Evolutionary conservation across 2,113 vertebrate species (phyloP).

Genomic region (Donacobius atricapilla): DNA sequence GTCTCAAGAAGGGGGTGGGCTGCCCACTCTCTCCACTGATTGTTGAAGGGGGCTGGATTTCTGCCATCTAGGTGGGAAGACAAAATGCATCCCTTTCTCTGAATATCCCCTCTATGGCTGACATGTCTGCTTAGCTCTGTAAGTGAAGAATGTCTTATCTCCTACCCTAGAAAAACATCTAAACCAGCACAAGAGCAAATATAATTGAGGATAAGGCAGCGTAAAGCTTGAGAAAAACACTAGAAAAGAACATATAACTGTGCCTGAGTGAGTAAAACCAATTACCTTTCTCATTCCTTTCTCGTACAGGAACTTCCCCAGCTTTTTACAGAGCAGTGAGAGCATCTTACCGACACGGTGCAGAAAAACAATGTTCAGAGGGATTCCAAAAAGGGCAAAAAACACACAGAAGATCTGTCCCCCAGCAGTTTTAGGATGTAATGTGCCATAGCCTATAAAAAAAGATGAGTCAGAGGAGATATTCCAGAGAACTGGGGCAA

Average conservation of each 20-base stretch:
- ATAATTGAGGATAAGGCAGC: background rate
- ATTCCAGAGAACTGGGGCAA: background rate
- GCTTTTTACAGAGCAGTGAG: slow-evolving; percentile 47
- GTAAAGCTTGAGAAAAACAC: background rate
- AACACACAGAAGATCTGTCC: slow-evolving; percentile 74
- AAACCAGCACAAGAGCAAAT: background rate
- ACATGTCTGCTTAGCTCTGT: background rate
- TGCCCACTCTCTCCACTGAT: background rate
- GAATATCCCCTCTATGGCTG: background rate
- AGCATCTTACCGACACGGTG: slow-evolving; percentile 58
- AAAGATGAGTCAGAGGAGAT: background rate
- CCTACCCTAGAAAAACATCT: background rate
- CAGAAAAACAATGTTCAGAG: slow-evolving; percentile 70
- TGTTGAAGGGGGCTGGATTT: background rate
- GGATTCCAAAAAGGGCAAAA: slow-evolving; percentile 69
- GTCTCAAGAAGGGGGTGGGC: background rate
- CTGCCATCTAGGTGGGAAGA: background rate
- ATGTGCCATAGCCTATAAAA: slow-evolving; percentile 65
- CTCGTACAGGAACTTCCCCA: slow-evolving; percentile 50
- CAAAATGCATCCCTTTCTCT: background rate
- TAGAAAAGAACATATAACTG: background rate
- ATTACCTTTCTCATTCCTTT: slow-evolving; percentile 69
- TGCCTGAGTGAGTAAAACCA: background rate
- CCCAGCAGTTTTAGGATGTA: slow-evolving; percentile 59
- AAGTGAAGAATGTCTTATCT: background rate